Evolutionary conservation across 2,113 vertebrate genomes (phyloP), one percentile per base, ranked within the genome.

Genomic region (Hiodon tergisus): DNA sequence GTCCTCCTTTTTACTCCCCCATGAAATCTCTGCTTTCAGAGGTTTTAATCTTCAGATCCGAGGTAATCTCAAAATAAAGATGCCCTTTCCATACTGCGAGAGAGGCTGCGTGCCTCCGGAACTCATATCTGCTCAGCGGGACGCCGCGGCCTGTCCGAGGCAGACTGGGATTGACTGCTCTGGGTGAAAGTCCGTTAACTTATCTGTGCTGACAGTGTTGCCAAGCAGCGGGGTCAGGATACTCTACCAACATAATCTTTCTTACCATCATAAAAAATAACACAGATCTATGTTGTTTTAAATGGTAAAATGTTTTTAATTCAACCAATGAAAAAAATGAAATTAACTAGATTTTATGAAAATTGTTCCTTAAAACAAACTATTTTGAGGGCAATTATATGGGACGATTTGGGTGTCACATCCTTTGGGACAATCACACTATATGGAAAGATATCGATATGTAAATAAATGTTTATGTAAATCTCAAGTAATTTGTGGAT

Each of bases 21-120:
- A 17, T 66, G 31, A 3, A 16, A 46, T 13, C 63, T 46, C 63
- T 17, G 63, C 46, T 66, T 66, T 66, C 4, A 31, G 8, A 48
- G 63, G 31, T 8, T 48, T 46, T 66, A 47, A 3, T 16, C 63
- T 47, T 66, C 48, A 66, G 63, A 17, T 47, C 46, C 5, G 31
- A 66, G 63, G 63, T 66, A 66, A 66, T 66, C 63, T 66, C 63
- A 66, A 47, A 47, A 66, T 66, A 66, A 7, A 66, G 63, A 48
- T 11, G 48, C 31, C 16, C 63, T 11, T 10, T 11, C 63, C 48
- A 9, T 66, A 17, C 46, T 46, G 31, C 13, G 63, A 48, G 46
- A 66, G 48, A 48, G 11, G 31, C 63, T 47, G 13, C 63, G 48
- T 9, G 31, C 63, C 63, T 47, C 63, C 48, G 46, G 63, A 66